Evolutionary conservation across 2,113 vertebrate species (phyloP).

Genomic region (Microtus oregoni): DNA sequence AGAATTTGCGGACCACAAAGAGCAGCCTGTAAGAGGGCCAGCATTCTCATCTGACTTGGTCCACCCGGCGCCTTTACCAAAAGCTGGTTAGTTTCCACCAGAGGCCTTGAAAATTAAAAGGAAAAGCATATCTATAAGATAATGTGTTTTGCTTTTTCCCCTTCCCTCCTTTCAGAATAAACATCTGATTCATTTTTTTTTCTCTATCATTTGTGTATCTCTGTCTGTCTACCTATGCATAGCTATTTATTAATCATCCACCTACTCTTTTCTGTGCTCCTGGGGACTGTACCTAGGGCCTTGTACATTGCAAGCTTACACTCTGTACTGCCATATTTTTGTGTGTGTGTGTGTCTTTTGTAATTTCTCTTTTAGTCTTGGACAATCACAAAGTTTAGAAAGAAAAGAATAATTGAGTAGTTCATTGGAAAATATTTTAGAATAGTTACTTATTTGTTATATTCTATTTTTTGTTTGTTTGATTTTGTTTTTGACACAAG

Average conservation of each 20-base stretch:
- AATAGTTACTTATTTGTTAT: conserved; percentile 22
- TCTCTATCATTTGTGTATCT: not conserved
- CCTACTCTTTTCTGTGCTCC: not conserved
- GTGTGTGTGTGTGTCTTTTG: not conserved
- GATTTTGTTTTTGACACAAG: not conserved
- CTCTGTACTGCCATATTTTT: not conserved
- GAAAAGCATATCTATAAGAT: not conserved
- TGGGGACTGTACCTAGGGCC: not conserved
- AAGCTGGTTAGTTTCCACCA: conserved; percentile 86
- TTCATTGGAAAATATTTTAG: not conserved
- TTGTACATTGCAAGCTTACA: not conserved
- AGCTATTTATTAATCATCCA: not conserved
- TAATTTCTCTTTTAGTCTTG: not conserved
- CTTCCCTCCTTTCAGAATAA: not conserved
- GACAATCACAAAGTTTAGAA: conserved; percentile 23
- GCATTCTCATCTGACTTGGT: conserved; percentile 83
- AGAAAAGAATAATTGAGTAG: conserved; percentile 5
- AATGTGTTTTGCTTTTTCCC: not conserved
- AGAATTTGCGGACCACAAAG: conserved; percentile 91
- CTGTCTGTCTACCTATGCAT: not conserved
- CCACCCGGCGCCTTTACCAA: conserved; percentile 89
- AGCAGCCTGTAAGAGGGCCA: conserved; percentile 86
- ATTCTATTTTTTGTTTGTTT: not conserved
- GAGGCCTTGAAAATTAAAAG: conserved; percentile 2
- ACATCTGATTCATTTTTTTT: not conserved